These are phyloP conservation scores for Drosophila biarmipes DNA, from an alignment of 1,140 invertebrate genomes.

Conservation along the genomic window DNA sequence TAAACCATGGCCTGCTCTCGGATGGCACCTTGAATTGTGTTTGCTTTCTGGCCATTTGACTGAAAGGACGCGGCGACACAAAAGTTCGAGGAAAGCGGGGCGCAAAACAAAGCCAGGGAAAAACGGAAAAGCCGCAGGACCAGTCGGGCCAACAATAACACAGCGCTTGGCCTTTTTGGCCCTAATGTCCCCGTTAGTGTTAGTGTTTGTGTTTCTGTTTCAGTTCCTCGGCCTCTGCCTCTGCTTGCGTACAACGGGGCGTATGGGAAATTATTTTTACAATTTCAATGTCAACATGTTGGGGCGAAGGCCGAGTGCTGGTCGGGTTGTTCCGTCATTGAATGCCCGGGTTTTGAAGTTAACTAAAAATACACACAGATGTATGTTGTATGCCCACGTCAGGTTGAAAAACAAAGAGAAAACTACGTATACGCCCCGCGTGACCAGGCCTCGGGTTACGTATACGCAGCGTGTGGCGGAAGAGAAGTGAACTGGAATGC, in stretches of 20 bases:
- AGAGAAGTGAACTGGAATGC: background rate
- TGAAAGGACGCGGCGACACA: slow-evolving; percentile 64
- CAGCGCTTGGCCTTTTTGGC: slow-evolving; percentile 60
- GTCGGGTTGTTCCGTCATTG: background rate
- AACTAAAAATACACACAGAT: slow-evolving; percentile 51
- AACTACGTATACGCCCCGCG: slow-evolving; percentile 25
- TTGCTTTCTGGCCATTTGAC: slow-evolving; percentile 58
- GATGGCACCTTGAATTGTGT: slow-evolving; percentile 50
- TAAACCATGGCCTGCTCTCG: background rate
- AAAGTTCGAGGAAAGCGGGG: background rate
- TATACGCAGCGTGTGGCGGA: slow-evolving; percentile 8
- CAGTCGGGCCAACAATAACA: slow-evolving; percentile 17
- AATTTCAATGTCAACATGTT: slow-evolving; percentile 77
- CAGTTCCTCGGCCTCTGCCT: slow-evolving; percentile 13
- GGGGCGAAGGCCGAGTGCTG: slow-evolving; percentile 56
- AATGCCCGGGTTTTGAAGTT: slow-evolving; percentile 10
- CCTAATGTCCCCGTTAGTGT: slow-evolving; percentile 18
- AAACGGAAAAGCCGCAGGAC: slow-evolving; percentile 33
- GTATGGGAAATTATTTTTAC: slow-evolving; percentile 73
- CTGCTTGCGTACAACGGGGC: slow-evolving; percentile 29
- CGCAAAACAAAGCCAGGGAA: slow-evolving; percentile 1
- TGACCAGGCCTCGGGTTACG: slow-evolving; percentile 14
- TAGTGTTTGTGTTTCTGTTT: slow-evolving; percentile 7
- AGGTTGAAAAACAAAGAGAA: background rate
- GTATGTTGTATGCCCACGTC: background rate